Conservation (phyloP, 2,888 invertebrate species). For the Dioctria rufipes region DNA sequence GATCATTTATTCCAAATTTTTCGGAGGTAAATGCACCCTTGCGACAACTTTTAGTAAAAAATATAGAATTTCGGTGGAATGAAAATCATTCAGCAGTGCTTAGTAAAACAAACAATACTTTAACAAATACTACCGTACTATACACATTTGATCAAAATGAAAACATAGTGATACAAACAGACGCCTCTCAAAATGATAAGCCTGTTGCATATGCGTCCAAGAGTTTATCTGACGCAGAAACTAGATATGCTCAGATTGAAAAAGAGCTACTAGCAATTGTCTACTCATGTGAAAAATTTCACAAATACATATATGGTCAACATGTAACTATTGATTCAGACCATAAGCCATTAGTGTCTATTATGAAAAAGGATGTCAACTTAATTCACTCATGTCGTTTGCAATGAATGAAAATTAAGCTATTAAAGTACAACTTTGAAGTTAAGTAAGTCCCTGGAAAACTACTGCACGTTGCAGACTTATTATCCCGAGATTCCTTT, state of each 20-base stretch:
- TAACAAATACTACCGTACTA: no score
- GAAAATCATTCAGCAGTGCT: slow-evolving; percentile 15
- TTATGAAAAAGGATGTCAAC: slow-evolving; percentile 56
- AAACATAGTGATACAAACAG: no score
- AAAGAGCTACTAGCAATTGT: slow-evolving; percentile 59
- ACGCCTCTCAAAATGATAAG: slow-evolving; percentile 21
- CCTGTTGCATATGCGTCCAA: slow-evolving; percentile 56
- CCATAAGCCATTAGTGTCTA: slow-evolving; percentile 56
- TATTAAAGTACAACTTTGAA: slow-evolving; percentile 60
- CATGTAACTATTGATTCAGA: slow-evolving; percentile 54
- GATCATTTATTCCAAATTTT: no score
- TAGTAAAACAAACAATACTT: slow-evolving; percentile 3
- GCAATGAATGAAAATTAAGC: slow-evolving; percentile 60
- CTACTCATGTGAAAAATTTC: slow-evolving; percentile 60
- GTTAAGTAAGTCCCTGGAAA: slow-evolving; percentile 61
- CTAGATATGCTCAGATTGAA: slow-evolving; percentile 56
- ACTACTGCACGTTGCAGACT: slow-evolving; percentile 59
- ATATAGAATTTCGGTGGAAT: slow-evolving; percentile 58
- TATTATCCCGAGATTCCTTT: slow-evolving; percentile 55
- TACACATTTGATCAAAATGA: not conserved
- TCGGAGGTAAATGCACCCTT: no score
- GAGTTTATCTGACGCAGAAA: slow-evolving; percentile 55
- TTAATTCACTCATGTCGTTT: no score
- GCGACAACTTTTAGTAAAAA: slow-evolving; percentile 59
- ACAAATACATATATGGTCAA: slow-evolving; percentile 60